Evolutionary conservation across 2,888 invertebrate species (phyloP), one percentile per base, ranked within the genome.

Genomic region (Tinea semifulvella): DNA sequence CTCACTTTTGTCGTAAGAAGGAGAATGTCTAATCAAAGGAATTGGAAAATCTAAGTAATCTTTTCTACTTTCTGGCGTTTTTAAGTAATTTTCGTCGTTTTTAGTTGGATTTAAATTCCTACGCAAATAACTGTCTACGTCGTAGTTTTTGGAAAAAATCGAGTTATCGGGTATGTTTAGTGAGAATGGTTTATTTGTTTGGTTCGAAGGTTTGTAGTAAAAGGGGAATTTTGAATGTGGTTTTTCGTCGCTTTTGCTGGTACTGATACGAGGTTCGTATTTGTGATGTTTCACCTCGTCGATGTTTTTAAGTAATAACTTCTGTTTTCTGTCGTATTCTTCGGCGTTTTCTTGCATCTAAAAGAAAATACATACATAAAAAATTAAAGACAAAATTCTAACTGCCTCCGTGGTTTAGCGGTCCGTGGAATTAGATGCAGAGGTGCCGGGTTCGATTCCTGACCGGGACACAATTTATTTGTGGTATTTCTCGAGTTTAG

Each of bases 11-110:
- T 4, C 31, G 6, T n/a, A 8, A 7, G 5, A 7, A 0, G 72
- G 69, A 0, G 83, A 80, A 56, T 85, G 87, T 49, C 86, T 81
- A 47, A 88, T 60, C 16, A 88, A 70, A 0, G 88, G 88, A 58
- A 88, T 85, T 1, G 87, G 86, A 25, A 87, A 62, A 50, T 56
- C 54, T 44, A 51, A 57, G 52, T 26, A 46, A 45, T 50, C 50
- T 44, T 52, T 54, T 28, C 44, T 49, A 2, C 17, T 17, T 8
- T n/a, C 26, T 14, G 13, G 4, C 10, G 11, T 4, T n/a, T n/a
- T n/a, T n/a, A n/a, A n/a, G n/a, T n/a, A n/a, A n/a, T n/a, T n/a
- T 3, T 25, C 3, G 16, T 11, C n/a, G 16, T 16, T 14, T 36
- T 36, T 36, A 35, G 63, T 65, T 0, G 65, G 65, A 47, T 79